Percentiles rank a stretch among this genome's conserved stretches.
These are phyloP conservation scores for Microcebus murinus DNA, from an alignment of 2,113 vertebrate species.

Conservation along the genomic window DNA sequence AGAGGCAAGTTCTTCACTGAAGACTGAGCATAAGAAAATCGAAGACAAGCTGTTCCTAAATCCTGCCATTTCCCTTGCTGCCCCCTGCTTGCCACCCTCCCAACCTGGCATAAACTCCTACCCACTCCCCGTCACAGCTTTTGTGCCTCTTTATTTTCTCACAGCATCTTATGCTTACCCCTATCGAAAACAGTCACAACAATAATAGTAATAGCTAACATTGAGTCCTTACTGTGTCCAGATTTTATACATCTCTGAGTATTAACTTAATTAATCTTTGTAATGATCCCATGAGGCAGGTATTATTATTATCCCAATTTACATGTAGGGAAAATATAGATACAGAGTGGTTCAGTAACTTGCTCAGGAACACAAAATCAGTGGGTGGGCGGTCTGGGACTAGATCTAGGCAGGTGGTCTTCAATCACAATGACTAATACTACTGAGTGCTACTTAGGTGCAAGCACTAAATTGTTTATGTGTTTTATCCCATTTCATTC, in stretches of 20 bases:
- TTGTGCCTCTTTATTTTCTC: not conserved
- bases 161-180: not conserved
- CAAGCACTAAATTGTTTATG: not conserved
- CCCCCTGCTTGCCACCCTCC: rapidly evolving
- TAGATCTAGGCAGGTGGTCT: not conserved
- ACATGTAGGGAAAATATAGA: not conserved
- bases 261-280: not conserved
- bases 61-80: not conserved
- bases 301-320: not conserved
- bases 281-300: too few relatives aligned
- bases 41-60: not conserved
- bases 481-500: not conserved
- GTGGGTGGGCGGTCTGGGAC: not conserved
- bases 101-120: not conserved
- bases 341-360: not conserved
- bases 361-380: not conserved
- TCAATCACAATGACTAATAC: not conserved
- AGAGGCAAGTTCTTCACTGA: not conserved
- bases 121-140: not conserved
- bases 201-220: not conserved
- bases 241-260: not conserved
- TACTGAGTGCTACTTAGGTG: not conserved
- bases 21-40: not conserved
- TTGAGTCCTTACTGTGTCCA: not conserved
- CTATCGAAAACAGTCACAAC: not conserved